phyloP scores from a whole-genome alignment of 53 echinoderm and acorn worm genomes.

The Antedon mediterranea region DNA sequence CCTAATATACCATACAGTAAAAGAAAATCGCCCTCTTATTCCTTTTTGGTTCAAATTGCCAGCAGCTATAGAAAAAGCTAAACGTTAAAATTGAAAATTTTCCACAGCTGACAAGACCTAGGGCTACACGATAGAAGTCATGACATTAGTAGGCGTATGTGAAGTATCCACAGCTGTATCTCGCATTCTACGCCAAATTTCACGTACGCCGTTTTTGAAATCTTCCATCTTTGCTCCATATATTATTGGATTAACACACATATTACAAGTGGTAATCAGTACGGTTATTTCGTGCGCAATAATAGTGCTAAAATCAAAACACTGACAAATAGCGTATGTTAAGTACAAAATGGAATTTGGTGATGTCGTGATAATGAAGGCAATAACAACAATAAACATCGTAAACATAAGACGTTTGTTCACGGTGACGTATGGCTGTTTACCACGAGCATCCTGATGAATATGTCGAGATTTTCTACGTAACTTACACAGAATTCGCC shows the following conservation, averaged over 20 bases:
- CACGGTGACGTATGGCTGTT: neutral
- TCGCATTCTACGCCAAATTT: neutral
- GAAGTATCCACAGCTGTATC: too few species aligned
- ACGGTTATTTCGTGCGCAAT: neutral
- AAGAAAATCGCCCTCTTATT: too few species aligned
- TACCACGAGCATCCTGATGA: too few species aligned
- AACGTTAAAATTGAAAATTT: too few species aligned
- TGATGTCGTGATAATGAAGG: neutral
- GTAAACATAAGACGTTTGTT: neutral
- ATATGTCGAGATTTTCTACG: too few species aligned
- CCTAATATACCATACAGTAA: too few species aligned
- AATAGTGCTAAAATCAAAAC: neutral
- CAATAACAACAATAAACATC: neutral
- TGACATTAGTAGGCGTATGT: too few species aligned
- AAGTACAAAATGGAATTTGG: neutral
- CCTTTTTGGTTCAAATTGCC: too few species aligned
- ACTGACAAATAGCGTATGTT: neutral
- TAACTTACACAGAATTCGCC: too few species aligned
- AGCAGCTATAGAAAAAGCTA: too few species aligned
- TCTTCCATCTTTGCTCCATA: neutral
- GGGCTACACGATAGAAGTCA: too few species aligned
- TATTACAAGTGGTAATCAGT: neutral
- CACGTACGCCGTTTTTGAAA: neutral
- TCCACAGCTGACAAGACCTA: too few species aligned
- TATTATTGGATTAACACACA: neutral